Base-by-base conservation (phyloP, 2,888 invertebrate species). In the Latheticus oryzae region DNA sequence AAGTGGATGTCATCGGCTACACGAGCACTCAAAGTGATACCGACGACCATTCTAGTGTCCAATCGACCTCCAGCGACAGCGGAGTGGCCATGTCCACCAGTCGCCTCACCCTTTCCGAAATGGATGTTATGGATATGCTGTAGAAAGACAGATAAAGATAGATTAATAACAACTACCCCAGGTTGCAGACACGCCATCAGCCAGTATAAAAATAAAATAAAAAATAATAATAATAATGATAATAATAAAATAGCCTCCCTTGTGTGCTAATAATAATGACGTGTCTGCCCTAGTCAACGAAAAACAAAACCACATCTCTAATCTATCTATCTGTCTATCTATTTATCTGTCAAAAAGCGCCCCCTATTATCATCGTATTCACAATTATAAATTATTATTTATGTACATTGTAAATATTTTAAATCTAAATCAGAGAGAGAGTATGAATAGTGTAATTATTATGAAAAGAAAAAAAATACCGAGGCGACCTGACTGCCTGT, bases 1-100 rank as follows among this genome's bases (percentile, higher is more conserved):
- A 91, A 79, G 90, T 91, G 73, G 92, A 92, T 80, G 90, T 92
- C 74, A 88, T 90, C 73, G 91, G 92, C 54, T 91, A 91, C 82
- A 90, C 89, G 77, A 89, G 89, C 77, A 90, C 89, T 82, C 90
- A 90, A 79, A 91, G 88, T 77, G 89, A 91, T 79, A 88, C 89
- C 68, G 91, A 91, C 80, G 91, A 91, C 78, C 87, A 90, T 75
- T 87, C 88, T 79, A 90, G 90, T 64, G 87, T 86, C 53, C 88
- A 88, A 79, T 89, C 89, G 78, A 78, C 80, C 62, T 86, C 85
- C 72, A 87, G 86, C 74, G 88, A 88, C 81, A 89, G 90, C 73
- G 90, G 89, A 69, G 87, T 86, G 76, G 84, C 84, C 72, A 85
- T 86, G 83, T 85, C 85, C 73, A 85, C 85, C 72, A 84, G 85